Evolutionary conservation across 1,140 invertebrate species (phyloP).

Genomic region (Aphidius ervi): DNA sequence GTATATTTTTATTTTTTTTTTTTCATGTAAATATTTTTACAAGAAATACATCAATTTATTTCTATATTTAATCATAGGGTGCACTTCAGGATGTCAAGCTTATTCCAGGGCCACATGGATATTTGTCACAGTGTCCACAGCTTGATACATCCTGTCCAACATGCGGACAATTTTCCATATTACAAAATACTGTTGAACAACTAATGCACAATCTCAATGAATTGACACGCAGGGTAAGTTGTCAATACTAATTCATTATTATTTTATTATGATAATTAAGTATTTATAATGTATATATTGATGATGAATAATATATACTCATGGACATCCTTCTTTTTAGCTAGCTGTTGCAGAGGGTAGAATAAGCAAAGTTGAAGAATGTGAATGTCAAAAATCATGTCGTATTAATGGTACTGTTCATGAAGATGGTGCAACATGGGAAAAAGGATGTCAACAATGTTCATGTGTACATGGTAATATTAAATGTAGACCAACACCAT

Average conservation of each 20-base stretch:
- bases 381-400: conserved; percentile 86
- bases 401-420: conserved; percentile 72
- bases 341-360: conserved; percentile 71
- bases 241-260: not conserved
- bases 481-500: conserved; percentile 73
- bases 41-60: not conserved
- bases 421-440: conserved; percentile 78
- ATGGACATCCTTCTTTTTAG: conserved; percentile 57
- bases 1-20: conserved; percentile 7
- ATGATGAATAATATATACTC: conserved; percentile 17
- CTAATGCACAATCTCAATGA: conserved; percentile 59
- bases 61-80: conserved; percentile 59
- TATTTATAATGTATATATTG: not conserved
- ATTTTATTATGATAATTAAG: not conserved
- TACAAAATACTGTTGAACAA: conserved; percentile 69
- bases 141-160: conserved; percentile 83
- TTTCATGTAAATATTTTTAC: not conserved
- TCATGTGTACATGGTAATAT: conserved; percentile 79
- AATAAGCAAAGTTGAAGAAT: conserved; percentile 74
- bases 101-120: conserved; percentile 78
- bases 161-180: conserved; percentile 79
- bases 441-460: conserved; percentile 75
- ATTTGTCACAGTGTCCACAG: conserved; percentile 80
- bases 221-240: conserved; percentile 61
- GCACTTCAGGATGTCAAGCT: conserved; percentile 82